Conservation (phyloP, 1,140 invertebrate genomes). For the Macrosteles quadrilineatus region DNA sequence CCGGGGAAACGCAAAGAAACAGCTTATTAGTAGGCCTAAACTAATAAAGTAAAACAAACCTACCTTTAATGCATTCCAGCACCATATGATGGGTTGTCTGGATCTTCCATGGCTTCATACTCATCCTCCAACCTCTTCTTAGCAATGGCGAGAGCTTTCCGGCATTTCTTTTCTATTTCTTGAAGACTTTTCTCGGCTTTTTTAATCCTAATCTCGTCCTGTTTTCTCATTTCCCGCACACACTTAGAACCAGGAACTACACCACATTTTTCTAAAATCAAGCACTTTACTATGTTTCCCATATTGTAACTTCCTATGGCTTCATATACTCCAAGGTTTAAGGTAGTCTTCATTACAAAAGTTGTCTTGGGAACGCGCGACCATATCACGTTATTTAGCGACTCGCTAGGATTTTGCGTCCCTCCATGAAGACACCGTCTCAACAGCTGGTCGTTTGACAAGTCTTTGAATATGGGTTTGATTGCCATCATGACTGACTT, state of each 20-base stretch:
- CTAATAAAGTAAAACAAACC: not conserved
- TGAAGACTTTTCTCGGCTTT: not conserved
- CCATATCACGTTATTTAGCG: slow-evolving; percentile 25
- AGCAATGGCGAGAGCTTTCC: not conserved
- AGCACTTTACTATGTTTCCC: slow-evolving; percentile 17
- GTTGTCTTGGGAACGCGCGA: slow-evolving; percentile 15
- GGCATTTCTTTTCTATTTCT: not conserved
- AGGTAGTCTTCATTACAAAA: not conserved
- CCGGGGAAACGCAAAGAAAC: slow-evolving; percentile 14
- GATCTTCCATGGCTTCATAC: slow-evolving; percentile 26
- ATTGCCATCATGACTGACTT: not conserved
- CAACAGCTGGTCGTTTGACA: not conserved
- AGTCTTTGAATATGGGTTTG: not conserved
- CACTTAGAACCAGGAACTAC: slow-evolving; percentile 1
- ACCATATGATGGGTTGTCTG: slow-evolving; percentile 32
- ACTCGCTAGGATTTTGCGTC: slow-evolving; percentile 30
- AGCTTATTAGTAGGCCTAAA: not conserved
- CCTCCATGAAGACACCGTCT: slow-evolving; percentile 25
- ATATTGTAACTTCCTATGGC: slow-evolving; percentile 28
- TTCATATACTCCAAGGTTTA: slow-evolving; percentile 29
- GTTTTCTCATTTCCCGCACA: not conserved
- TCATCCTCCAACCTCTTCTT: slow-evolving; percentile 21
- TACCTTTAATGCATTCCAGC: slow-evolving; percentile 30
- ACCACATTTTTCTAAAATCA: slow-evolving; percentile 14
- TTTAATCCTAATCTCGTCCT: not conserved